Conservation (phyloP, 2,888 invertebrate species). For the Mesochorus sp. region DNA sequence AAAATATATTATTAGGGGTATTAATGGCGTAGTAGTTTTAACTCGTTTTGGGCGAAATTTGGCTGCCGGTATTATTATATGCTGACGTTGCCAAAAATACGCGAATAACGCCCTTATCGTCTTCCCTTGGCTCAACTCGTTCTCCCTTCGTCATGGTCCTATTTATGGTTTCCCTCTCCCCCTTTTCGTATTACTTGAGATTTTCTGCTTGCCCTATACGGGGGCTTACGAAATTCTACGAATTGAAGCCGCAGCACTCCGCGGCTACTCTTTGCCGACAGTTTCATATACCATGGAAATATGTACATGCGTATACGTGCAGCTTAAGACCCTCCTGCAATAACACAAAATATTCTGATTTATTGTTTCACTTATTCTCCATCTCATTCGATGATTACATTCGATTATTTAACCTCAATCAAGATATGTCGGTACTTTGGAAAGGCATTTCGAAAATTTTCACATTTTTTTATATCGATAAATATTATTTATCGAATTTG, state of each 20-base stretch:
- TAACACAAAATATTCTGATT: no score
- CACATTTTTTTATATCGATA: no score
- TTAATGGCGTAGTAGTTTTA: not conserved
- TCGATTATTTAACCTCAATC: no score
- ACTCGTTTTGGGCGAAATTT: not conserved
- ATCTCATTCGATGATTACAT: no score
- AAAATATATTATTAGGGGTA: no score
- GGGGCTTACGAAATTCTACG: constrained; percentile 43
- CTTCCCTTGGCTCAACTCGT: not conserved
- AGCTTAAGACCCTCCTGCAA: no score
- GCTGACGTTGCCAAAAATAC: not conserved
- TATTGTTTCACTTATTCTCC: no score
- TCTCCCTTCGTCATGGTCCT: not conserved
- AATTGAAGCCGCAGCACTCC: constrained; percentile 59
- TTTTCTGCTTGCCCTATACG: not conserved
- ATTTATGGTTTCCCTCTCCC: not conserved
- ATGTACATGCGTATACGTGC: not conserved
- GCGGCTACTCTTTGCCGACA: constrained; percentile 51
- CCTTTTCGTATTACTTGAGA: constrained; percentile 11
- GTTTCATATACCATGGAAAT: constrained; percentile 16
- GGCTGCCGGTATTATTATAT: not conserved
- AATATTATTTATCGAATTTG: no score
- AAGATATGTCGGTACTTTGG: no score
- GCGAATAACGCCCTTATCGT: constrained; percentile 2
- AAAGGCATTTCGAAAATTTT: no score